Percentiles rank a stretch among this genome's conserved stretches.
phyloP scores from a whole-genome alignment of 2,797 vertebrate species.

The Sternarchorhynchus goeldii region DNA sequence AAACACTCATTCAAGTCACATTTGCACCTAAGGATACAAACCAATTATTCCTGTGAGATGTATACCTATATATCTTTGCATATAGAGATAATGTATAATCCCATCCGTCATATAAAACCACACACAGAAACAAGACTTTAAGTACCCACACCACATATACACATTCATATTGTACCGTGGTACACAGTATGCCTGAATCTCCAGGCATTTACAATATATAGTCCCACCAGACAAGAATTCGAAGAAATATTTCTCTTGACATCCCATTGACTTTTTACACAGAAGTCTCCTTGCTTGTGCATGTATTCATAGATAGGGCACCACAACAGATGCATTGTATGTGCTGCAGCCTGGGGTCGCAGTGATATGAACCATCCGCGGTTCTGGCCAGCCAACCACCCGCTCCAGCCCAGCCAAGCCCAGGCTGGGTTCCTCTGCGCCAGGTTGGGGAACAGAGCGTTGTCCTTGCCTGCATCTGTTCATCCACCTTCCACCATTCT shows the following conservation, averaged over 20 bases:
- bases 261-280: constrained; percentile 42
- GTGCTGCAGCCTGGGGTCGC: constrained; percentile 52
- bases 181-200: constrained; percentile 23
- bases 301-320: constrained; percentile 43
- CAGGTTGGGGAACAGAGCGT: constrained; percentile 46
- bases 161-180: constrained; percentile 7
- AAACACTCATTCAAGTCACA: too few species aligned
- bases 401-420: constrained; percentile 32
- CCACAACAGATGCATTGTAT: constrained; percentile 58
- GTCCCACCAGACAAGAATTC: constrained; percentile 31
- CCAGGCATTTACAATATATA: constrained; percentile 27
- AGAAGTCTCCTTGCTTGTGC: constrained; percentile 38
- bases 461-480: constrained; percentile 48
- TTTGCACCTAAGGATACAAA: too few species aligned
- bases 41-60: constrained; percentile 4
- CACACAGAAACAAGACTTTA: background rate
- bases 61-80: background rate
- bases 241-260: constrained; percentile 35
- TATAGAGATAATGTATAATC: background rate
- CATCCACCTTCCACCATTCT: constrained; percentile 39
- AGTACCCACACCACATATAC: constrained; percentile 27
- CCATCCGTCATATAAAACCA: background rate
- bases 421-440: constrained; percentile 36
- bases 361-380: constrained; percentile 51
- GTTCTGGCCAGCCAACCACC: constrained; percentile 16